phyloP scores from a whole-genome alignment of 2,113 vertebrate species.

The Willisornis vidua region DNA sequence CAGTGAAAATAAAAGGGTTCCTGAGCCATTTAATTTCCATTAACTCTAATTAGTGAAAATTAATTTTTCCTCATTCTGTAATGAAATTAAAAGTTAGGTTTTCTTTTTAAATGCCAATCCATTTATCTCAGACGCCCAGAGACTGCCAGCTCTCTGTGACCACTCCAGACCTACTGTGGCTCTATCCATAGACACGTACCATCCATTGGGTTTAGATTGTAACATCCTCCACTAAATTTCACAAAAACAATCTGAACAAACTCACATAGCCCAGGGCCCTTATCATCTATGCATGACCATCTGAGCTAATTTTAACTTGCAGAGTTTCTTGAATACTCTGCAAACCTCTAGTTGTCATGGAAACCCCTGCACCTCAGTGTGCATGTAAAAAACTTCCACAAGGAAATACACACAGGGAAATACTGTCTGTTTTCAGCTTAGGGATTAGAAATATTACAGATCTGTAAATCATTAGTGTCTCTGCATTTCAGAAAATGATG shows the following conservation, averaged over 20 bases:
- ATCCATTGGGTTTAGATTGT: fast-evolving
- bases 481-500: not conserved
- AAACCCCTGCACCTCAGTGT: slow-evolving; percentile 2
- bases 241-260: not conserved
- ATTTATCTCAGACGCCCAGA: not conserved
- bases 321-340: slow-evolving; percentile 16
- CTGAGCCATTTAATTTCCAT: not conserved
- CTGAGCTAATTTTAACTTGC: slow-evolving; percentile 52
- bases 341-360: slow-evolving; percentile 51
- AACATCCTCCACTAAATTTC: not conserved
- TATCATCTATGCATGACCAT: slow-evolving; percentile 31
- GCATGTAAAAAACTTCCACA: not conserved
- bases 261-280: not conserved
- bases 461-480: not conserved
- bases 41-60: not conserved
- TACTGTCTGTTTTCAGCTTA: not conserved
- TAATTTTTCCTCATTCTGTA: not conserved
- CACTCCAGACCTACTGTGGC: not conserved
- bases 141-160: not conserved
- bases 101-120: not conserved
- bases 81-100: not conserved
- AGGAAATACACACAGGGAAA: not conserved
- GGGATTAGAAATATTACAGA: fast-evolving
- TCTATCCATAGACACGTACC: not conserved
- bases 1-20: not conserved